Base-by-base conservation (phyloP, 37 sponge, comb jelly and placozoan species). In the Axinella damicornis region DNA sequence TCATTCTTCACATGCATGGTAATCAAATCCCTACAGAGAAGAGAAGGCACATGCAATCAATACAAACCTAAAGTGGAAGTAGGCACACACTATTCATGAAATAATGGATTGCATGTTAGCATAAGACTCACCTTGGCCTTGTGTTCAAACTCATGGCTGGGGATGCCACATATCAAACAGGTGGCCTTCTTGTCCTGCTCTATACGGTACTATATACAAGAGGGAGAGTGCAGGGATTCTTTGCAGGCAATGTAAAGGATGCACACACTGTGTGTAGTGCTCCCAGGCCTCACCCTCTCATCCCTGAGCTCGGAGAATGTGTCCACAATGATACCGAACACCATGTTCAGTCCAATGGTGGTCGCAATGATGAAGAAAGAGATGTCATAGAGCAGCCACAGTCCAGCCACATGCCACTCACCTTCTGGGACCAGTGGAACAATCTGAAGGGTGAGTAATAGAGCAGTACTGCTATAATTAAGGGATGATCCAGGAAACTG, bases 291-390 rank as follows among this genome's bases (percentile, higher is more conserved):
- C 18, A 79, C 80, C 55, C 80, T 41, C 35, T 65, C 80, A 53
- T 79, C 66, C 34, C 80, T 80, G 40, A 96, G 85, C 58, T 93
- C 94, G 39, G 94, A 93, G 88, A 96, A 96, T 0, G 96, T 90
- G 53, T 96, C 96, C 31, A 96, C 91, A 64, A 96, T 96, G 65
- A 96, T 93, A 87, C 96, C 96, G 90, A 93, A 96, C 53, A 96
- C 90, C 34, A 96, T 87, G 74, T 90, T 90, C 84, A 96, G 86
- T 32, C 92, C 96, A 76, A 96, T 84, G 32, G 89, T 92, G 19
- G 93, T 96, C 40, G 93, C 76, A 64, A 96, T 88, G 86, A 96
- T 90, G 83, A 93, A 96, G 79, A 93, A 96, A n/a, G 90, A 78
- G 18, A 96, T 28, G 57, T 96, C 96, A 74, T 77, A 93, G 33